A percentile compares a stretch with the other conserved stretches of the same genome.
phyloP scores from a whole-genome alignment of 2,113 vertebrate species.

The Trinectes maculatus region DNA sequence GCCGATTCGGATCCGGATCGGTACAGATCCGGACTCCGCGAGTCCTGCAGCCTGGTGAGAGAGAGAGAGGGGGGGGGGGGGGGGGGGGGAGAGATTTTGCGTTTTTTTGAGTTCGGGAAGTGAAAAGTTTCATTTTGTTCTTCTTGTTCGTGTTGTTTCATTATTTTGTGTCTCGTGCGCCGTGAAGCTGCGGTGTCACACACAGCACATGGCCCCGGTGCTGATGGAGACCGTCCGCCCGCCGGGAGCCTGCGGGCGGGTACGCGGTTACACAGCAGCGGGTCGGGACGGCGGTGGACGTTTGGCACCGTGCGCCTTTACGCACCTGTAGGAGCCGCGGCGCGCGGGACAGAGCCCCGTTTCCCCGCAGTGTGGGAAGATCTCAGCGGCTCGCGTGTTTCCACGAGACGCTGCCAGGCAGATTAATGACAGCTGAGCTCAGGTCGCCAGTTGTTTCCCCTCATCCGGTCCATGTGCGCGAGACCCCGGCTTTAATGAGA shows the following conservation, averaged over 20 bases:
- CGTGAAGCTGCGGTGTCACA: no score
- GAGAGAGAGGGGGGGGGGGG: slow-evolving; percentile 30
- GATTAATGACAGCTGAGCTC: slow-evolving; percentile 22
- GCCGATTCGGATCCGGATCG: no score
- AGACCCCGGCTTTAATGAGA: slow-evolving; percentile 71
- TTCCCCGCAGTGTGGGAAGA: no score
- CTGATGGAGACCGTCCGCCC: slow-evolving; percentile 7
- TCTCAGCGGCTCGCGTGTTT: no score
- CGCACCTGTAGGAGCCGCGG: slow-evolving; percentile 54
- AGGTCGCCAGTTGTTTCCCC: slow-evolving; percentile 25
- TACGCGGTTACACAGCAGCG: slow-evolving; percentile 56
- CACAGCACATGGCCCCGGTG: no score
- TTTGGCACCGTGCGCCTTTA: slow-evolving; percentile 21
- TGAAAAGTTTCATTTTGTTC: slow-evolving; percentile 76
- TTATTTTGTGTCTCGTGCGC: no score
- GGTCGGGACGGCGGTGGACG: background rate
- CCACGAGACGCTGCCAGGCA: no score
- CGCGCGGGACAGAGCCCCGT: no score
- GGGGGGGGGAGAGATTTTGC: slow-evolving; percentile 63
- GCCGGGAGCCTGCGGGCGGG: no score
- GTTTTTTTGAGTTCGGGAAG: slow-evolving; percentile 78
- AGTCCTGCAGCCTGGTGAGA: no score
- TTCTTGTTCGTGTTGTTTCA: no score
- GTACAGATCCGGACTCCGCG: no score
- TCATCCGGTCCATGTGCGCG: slow-evolving; percentile 54